Conservation (phyloP, 2,113 vertebrate species). For the Menidia beryllina region DNA sequence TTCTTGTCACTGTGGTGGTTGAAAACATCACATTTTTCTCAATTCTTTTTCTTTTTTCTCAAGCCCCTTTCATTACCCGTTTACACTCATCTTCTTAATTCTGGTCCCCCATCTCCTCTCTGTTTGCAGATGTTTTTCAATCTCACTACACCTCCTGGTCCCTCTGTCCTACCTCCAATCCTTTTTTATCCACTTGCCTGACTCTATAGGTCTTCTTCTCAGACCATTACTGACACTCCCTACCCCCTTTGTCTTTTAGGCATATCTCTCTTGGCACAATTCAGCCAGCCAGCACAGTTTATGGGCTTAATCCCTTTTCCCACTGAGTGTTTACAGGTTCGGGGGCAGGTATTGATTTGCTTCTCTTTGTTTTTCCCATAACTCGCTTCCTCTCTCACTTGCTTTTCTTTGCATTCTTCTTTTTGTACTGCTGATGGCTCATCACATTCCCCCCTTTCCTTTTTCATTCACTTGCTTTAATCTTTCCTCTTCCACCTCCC, state of each 20-base stretch:
- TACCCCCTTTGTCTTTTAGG: slow-evolving; percentile 44
- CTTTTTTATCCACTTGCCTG: slow-evolving; percentile 25
- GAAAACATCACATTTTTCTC: slow-evolving; percentile 2
- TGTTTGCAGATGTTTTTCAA: slow-evolving; percentile 9
- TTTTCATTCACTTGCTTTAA: slow-evolving; percentile 42
- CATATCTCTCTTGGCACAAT: slow-evolving; percentile 54
- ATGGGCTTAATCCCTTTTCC: slow-evolving; percentile 68
- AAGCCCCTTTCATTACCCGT: no score
- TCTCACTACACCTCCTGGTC: slow-evolving; percentile 8
- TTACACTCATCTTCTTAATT: slow-evolving; percentile 11
- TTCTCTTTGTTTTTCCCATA: slow-evolving; percentile 64
- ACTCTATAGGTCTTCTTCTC: slow-evolving; percentile 36
- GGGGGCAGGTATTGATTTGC: slow-evolving; percentile 74
- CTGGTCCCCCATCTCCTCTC: slow-evolving; percentile 22
- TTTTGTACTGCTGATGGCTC: slow-evolving; percentile 45
- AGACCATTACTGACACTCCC: slow-evolving; percentile 28
- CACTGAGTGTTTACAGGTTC: slow-evolving; percentile 72
- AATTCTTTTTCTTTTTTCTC: slow-evolving; percentile 24
- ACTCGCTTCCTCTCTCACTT: slow-evolving; percentile 49
- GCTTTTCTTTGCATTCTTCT: slow-evolving; percentile 22
- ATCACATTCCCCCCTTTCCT: slow-evolving; percentile 34
- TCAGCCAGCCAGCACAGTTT: slow-evolving; percentile 67
- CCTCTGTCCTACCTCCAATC: slow-evolving; percentile 24
- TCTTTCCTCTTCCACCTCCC: slow-evolving; percentile 23
- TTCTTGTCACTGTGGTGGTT: slow-evolving; percentile 15